These are phyloP conservation scores for Apis mellifera DNA, from an alignment of 1,140 invertebrate species.

Conservation along the genomic window Amel_HAv3.1 CM009932.2:8510501-8511000, in stretches of 20 bases:
- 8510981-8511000: conserved; percentile 72
- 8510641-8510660: no score
- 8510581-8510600: background rate
- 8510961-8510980: conserved; percentile 70
- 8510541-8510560: background rate
- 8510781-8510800: background rate
- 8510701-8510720: no score
- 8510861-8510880: conserved; percentile 15
- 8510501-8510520: conserved; percentile 5
- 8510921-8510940: background rate
- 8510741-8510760: no score
- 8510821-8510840: background rate
- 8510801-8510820: no score
- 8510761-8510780: background rate
- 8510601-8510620: no score
- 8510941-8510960: conserved; percentile 67
- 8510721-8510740: no score
- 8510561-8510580: no score
- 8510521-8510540: background rate
- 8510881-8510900: background rate
- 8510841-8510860: background rate
- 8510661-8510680: no score
- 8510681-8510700: no score
- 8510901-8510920: conserved; percentile 4
- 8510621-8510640: no score